Evolutionary conservation across 2,888 invertebrate species (phyloP), one percentile per base, ranked within the genome.

Genomic region (Notocelia uddmanniana): DNA sequence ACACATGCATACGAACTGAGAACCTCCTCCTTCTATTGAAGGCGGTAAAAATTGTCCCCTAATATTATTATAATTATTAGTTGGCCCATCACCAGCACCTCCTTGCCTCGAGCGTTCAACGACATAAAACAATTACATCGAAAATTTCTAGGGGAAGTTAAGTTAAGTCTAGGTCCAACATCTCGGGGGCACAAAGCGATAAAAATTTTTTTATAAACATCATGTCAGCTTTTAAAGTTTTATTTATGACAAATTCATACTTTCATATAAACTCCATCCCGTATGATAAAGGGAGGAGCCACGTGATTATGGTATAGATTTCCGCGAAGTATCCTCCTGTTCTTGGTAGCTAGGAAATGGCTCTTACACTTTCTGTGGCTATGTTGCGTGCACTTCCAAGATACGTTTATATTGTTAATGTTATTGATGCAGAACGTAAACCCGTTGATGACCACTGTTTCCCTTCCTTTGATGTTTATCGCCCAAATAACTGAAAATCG

Each of bases 311-410:
- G 71, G 10, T 59, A 2, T 3, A 71, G 59, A 13, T 23, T 15
- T 0, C 54, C 71, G 11, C 52, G 55, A 19, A 68, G 5, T 21
- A 73, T 68, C 3, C n/a, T 10, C 3, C 11, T 41, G 9, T 58
- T 13, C 9, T 50, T 37, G 52, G 58, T 34, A 37, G 66, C 15
- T 0, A 34, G 71, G 52, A 76, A 75, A 10, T 68, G 66, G 19
- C 50, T 31, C 26, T 62, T 74, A 48, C 77, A 77, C 1, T 13
- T 21, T 19, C 52, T 31, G 1, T 58, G 50, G 19, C 19, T 8
- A 23, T 62, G n/a, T 6, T 50, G 5, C 1, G 54, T 54, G 54
- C 54, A 54, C 23, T 21, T 54, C 54, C 54, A 54, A 21, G 54
- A 54, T 13, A 23, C 8, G 54, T 54, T 11, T 50, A 11, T 50